Percentiles rank a stretch among this genome's conserved stretches.
Conservation (phyloP, 2,113 vertebrate genomes). For the Pelusios castaneus region DNA sequence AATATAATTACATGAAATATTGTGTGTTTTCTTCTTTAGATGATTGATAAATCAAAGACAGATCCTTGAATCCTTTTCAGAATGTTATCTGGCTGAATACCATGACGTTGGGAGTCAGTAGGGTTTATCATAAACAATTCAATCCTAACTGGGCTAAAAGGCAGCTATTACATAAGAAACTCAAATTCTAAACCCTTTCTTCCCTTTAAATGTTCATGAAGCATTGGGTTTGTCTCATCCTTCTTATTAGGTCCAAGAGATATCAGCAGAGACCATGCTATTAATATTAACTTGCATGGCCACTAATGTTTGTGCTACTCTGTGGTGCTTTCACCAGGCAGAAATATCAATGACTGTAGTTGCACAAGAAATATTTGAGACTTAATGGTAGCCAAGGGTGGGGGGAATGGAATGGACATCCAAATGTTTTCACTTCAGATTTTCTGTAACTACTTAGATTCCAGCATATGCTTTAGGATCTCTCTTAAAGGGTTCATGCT, state of each 20-base stretch:
- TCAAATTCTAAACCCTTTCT: too few species aligned
- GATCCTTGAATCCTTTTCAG: neutral
- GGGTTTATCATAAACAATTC: neutral
- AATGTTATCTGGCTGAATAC: neutral
- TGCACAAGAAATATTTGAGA: neutral
- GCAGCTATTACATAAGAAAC: neutral
- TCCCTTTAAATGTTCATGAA: too few species aligned
- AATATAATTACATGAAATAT: neutral
- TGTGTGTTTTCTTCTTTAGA: neutral
- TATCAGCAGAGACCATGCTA: neutral
- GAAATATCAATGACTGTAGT: neutral
- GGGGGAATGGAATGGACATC: neutral
- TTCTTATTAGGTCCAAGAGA: neutral
- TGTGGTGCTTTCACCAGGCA: neutral
- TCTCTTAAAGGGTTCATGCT: neutral
- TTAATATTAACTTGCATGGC: neutral
- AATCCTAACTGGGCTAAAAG: neutral
- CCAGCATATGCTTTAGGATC: neutral
- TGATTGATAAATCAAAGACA: neutral
- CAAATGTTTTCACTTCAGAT: neutral
- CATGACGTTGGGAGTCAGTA: neutral
- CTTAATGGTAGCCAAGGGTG: too few species aligned
- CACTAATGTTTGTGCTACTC: neutral
- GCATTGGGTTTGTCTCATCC: neutral
- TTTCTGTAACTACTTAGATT: neutral